Base-by-base conservation (phyloP, 2,797 vertebrate genomes). In the Epinephelus coioides region DNA sequence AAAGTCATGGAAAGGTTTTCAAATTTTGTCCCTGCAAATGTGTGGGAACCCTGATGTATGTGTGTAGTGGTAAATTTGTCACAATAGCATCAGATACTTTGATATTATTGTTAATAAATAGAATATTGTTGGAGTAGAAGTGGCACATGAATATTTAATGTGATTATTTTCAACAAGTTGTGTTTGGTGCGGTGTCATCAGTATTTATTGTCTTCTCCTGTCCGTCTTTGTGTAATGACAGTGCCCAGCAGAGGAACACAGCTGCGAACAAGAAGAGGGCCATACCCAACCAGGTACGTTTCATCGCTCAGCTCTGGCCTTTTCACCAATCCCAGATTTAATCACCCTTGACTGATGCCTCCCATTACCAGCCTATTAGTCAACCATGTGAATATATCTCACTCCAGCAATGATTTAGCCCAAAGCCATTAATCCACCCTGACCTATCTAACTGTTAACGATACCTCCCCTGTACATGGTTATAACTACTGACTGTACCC, bases 201-300 rank as follows among this genome's bases (percentile, higher is more conserved):
- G 5, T 54, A 69, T 53, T 77, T 50, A 27, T 78, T 53, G 2
- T 79, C n/a, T 50, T 71, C 25, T 61, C 11, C 27, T 85, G 17
- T 80, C 34, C 59, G 1, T 86, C 55, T 87, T 64, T 83, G 34
- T 91, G 67, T 79, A 46, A 76, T 79, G 75, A 11, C 93, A 99
- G 98, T 6, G 98, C 98, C 3, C 98, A 99, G 89, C 98, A 99
- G 91, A 95, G 98, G 91, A 99, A 92, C 93, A 96, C 96, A 0
- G 96, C 97, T 59, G 92, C 95, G 23, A 98, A 98, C 94, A 99
- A 99, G 96, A 99, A 99, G 90, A 95, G 98, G 70, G 95, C 97
- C 55, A 93, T 98, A 62, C 97, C 98, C 0, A 99, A 99, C 80
- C 98, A 99, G 98, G 98, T 99, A 97, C 11, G 5, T 71, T 74